Evolutionary conservation across 1,140 invertebrate genomes (phyloP).

Genomic region (Bombus balteatus): DNA sequence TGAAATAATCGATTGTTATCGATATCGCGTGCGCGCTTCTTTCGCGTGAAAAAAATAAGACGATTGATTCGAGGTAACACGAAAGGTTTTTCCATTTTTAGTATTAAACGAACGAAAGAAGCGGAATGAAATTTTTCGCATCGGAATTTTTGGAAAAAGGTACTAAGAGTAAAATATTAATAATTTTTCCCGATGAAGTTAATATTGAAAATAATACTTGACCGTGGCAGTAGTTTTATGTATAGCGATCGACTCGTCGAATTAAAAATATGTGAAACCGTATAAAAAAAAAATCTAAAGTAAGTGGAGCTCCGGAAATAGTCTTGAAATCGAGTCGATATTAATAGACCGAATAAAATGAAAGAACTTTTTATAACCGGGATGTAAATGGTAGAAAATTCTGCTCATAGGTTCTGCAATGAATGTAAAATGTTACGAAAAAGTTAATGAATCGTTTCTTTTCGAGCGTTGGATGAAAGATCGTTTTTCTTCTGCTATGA

Average conservation of each 20-base stretch:
- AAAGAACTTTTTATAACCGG: background rate
- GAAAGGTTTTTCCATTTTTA: too few species aligned
- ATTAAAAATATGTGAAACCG: too few species aligned
- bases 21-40: background rate
- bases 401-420: background rate
- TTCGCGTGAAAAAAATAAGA: too few species aligned
- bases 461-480: background rate
- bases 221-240: fast-evolving
- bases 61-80: too few species aligned
- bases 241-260: too few species aligned
- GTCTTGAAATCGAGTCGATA: background rate
- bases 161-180: too few species aligned
- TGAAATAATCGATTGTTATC: background rate
- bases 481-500: background rate
- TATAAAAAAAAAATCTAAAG: background rate
- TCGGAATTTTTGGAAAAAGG: too few species aligned
- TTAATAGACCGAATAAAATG: background rate
- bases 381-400: background rate
- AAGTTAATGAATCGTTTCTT: background rate
- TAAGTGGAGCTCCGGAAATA: background rate
- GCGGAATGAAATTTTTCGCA: too few species aligned
- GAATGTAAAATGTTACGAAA: background rate
- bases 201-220: background rate
- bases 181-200: background rate
- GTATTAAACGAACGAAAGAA: too few species aligned